These are phyloP conservation scores for Sminthopsis crassicaudata DNA, from an alignment of 2,113 vertebrate genomes.

Conservation along the genomic window DNA sequence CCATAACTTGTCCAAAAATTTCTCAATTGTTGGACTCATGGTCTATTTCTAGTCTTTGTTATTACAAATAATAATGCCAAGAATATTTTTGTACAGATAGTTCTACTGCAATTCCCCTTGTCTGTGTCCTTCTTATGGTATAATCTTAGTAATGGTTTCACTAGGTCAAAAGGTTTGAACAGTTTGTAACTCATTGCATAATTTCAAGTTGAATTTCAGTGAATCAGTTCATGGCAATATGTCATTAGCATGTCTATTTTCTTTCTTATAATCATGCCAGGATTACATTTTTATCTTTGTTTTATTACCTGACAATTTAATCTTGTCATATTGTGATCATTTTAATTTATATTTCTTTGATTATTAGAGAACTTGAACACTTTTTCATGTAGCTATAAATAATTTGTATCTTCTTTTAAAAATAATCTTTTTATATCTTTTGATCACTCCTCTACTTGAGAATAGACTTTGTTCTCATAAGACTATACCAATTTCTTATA, in stretches of 20 bases:
- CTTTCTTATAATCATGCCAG: not conserved
- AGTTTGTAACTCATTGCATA: not conserved
- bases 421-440: not conserved
- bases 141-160: not conserved
- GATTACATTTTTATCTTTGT: not conserved
- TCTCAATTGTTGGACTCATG: not conserved
- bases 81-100: not conserved
- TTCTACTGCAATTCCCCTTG: not conserved
- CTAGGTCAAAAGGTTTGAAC: constrained; percentile 2
- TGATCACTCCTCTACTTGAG: not conserved
- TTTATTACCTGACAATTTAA: not conserved
- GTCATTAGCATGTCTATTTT: not conserved
- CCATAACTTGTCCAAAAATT: not conserved
- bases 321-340: not conserved
- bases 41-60: not conserved
- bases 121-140: not conserved
- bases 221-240: not conserved
- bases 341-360: not conserved
- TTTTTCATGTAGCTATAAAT: not conserved
- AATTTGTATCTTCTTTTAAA: not conserved
- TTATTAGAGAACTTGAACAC: not conserved
- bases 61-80: not conserved
- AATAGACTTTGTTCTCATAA: not conserved
- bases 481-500: not conserved
- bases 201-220: not conserved